A percentile compares a stretch with the other conserved stretches of the same genome.
Conservation (phyloP, 2,797 vertebrate species). For the Scleropages formosus region DNA sequence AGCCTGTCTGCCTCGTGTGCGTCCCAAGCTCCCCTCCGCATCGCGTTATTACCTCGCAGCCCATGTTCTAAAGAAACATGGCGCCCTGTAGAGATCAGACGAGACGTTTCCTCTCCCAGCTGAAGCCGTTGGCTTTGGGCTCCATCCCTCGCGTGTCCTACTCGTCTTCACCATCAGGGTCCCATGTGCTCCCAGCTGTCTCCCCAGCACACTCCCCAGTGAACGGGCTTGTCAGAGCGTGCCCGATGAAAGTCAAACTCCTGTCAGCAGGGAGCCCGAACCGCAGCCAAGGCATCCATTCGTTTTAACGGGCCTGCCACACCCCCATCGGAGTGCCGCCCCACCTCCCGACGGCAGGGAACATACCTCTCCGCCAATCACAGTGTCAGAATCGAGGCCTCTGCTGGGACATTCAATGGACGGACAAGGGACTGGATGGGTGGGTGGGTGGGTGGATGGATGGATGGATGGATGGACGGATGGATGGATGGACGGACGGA, state of each 20-base stretch:
- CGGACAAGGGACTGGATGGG: too few relatives aligned
- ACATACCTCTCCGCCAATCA: neutral
- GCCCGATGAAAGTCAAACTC: constrained; percentile 1
- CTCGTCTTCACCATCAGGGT: too few relatives aligned
- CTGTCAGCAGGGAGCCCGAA: neutral
- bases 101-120: neutral
- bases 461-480: too few relatives aligned
- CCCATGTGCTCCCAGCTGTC: neutral
- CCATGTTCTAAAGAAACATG: neutral
- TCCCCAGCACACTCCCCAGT: neutral
- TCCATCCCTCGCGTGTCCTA: neutral
- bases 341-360: neutral
- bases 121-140: neutral
- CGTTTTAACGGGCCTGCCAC: neutral
- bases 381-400: neutral
- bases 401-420: too few relatives aligned
- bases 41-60: neutral
- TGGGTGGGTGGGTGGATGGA: too few relatives aligned
- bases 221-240: neutral
- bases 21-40: neutral
- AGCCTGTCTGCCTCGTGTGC: constrained; percentile 40
- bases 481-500: neutral
- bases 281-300: neutral
- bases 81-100: constrained; percentile 1
- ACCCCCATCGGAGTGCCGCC: neutral